Evolutionary conservation across 2,888 invertebrate species (phyloP).

Genomic region (Orchestes rusci): DNA sequence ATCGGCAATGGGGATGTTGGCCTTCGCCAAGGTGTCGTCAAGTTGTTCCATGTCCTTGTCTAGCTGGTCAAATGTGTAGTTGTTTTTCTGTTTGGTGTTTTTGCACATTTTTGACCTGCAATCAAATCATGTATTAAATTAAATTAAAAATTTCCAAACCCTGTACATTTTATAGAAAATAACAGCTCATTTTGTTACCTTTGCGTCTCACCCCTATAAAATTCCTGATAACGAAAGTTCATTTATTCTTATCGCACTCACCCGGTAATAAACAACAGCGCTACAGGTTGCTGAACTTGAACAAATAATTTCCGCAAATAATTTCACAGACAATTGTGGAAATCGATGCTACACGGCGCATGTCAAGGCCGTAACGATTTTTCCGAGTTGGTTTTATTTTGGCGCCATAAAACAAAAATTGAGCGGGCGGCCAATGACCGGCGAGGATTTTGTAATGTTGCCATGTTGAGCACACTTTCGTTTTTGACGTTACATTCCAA

Average conservation of each 20-base stretch:
- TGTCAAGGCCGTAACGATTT: slow-evolving; percentile 35
- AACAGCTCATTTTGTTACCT: slow-evolving; percentile 1
- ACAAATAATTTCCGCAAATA: slow-evolving; percentile 7
- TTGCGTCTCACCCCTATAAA: neutral
- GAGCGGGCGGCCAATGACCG: slow-evolving; percentile 17
- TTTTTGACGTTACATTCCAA: too few relatives aligned
- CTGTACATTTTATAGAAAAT: neutral
- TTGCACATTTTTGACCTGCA: slow-evolving; percentile 3
- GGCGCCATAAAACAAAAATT: slow-evolving; percentile 36
- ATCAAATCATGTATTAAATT: slow-evolving; percentile 2
- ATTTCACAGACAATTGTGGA: neutral
- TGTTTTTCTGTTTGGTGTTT: slow-evolving; percentile 6
- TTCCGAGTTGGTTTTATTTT: slow-evolving; percentile 32
- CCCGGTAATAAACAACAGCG: slow-evolving; percentile 7
- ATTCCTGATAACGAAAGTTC: too few relatives aligned
- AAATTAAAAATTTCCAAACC: neutral
- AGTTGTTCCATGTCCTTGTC: slow-evolving; percentile 56
- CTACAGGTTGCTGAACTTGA: slow-evolving; percentile 21
- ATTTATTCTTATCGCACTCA: too few relatives aligned
- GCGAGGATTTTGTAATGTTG: too few relatives aligned
- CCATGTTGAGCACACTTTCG: too few relatives aligned
- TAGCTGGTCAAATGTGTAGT: slow-evolving; percentile 45
- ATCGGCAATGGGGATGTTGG: slow-evolving; percentile 59
- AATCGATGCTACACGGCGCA: slow-evolving; percentile 28
- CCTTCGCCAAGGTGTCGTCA: slow-evolving; percentile 43